Percentiles rank a stretch among this genome's conserved stretches.
Evolutionary conservation across 1,140 invertebrate species (phyloP).

Genomic region (Formica selysi): DNA sequence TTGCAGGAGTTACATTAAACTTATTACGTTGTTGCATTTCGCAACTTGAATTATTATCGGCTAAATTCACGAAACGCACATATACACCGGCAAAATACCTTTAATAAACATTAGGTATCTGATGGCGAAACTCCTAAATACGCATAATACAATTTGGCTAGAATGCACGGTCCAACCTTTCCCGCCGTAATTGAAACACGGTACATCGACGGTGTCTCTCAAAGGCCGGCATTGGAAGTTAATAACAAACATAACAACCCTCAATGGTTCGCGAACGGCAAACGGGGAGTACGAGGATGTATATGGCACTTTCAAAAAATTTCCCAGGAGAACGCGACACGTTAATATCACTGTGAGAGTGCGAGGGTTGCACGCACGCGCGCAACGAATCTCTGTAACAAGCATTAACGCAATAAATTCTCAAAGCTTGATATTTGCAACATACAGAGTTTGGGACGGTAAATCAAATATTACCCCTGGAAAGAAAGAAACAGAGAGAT

Average conservation of each 20-base stretch:
- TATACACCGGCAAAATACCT: conserved; percentile 12
- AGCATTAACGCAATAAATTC: conserved; percentile 73
- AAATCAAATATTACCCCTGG: conserved; percentile 69
- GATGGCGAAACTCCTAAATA: conserved; percentile 40
- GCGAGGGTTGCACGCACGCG: neutral
- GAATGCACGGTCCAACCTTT: conserved; percentile 40
- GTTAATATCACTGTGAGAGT: conserved; percentile 57
- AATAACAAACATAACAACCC: conserved; percentile 61
- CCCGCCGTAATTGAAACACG: neutral
- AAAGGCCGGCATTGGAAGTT: conserved; percentile 44
- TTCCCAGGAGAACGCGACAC: conserved; percentile 24
- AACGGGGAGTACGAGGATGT: neutral
- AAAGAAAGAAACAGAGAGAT: conserved; percentile 38
- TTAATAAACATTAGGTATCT: conserved; percentile 47
- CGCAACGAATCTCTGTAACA: conserved; percentile 50
- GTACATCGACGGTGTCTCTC: neutral
- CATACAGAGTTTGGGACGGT: conserved; percentile 50
- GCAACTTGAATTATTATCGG: conserved; percentile 20
- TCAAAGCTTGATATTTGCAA: conserved; percentile 64
- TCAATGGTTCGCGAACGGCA: conserved; percentile 41
- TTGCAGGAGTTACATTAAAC: neutral
- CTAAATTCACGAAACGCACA: conserved; percentile 30
- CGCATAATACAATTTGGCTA: conserved; percentile 41
- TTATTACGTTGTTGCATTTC: neutral
- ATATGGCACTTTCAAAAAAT: neutral